Base-by-base conservation (phyloP, 1,140 invertebrate species). In the Alviniconcha marisindica region DNA sequence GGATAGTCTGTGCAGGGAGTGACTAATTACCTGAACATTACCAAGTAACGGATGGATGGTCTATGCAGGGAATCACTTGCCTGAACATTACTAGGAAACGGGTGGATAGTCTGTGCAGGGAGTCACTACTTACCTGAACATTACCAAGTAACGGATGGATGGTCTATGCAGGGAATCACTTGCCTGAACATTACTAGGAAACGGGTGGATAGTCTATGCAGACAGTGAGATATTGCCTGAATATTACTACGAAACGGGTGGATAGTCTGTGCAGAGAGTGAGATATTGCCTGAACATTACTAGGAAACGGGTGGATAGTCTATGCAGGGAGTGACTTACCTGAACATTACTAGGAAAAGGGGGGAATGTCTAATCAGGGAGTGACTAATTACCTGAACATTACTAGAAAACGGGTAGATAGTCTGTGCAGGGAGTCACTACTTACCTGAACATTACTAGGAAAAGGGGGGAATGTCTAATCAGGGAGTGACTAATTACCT, bases 241-340 rank as follows among this genome's bases (percentile, higher is more conserved):
- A 24, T 85, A 69, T 90, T 83, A 10, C 92, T 91, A 31, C 91
- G 93, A 63, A 91, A 83, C 2, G 91, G 91, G 80, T 92, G 90
- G 44, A 91, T 88, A n/a, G 54, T 15, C 21, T 60, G 38, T n/a
- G n/a, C n/a, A n/a, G n/a, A n/a, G n/a, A 84, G 28, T 60, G 54
- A 24, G 21, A 14, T 5, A 5, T 5, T 60, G 28, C 54, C 54
- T 18, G 12, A 21, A 2, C 28, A n/a, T 24, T 60, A n/a, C 21
- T n/a, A 24, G 21, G 21, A 24, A 60, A 60, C 21, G 21, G 21
- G 14, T 60, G 21, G 12, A n/a, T 60, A 24, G 21, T n/a, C 74
- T 24, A 56, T 15, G 21, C 18, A 24, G 54, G 5, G 28, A 4
- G 21, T 56, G 21, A 31, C 77, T 76, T 36, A 88, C 81, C 77